These are phyloP conservation scores for Meriones psammophilus DNA, from an alignment of 2,797 vertebrate genomes.

Conservation along the genomic window DNA sequence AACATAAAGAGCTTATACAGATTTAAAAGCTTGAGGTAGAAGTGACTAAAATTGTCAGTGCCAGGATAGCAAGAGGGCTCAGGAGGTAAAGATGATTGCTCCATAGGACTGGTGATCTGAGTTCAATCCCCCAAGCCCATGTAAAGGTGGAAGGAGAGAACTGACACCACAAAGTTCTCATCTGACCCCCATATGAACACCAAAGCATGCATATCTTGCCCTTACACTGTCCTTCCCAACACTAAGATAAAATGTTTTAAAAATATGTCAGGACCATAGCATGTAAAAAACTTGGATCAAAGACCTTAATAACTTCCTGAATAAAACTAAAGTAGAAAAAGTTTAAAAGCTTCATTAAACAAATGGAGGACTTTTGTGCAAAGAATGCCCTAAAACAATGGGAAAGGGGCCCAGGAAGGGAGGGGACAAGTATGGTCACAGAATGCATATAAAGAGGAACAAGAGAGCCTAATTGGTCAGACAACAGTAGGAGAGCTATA, in stretches of 20 bases:
- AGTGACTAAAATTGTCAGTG: not conserved
- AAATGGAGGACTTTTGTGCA: slow-evolving; percentile 22
- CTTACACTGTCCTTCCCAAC: not conserved
- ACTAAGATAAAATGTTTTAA: not conserved
- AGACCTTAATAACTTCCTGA: not conserved
- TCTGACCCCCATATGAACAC: not conserved
- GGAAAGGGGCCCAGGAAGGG: not conserved
- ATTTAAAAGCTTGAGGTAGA: not conserved
- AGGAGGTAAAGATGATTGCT: not conserved
- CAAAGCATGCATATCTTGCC: not conserved
- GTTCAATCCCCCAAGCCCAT: not conserved
- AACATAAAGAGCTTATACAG: not conserved
- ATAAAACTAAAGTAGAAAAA: not conserved
- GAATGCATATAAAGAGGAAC: not conserved
- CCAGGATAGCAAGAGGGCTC: not conserved
- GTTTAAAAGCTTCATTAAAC: not conserved
- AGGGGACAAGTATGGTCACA: no score
- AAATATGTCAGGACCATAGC: not conserved
- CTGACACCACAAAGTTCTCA: not conserved
- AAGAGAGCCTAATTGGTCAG: no score
- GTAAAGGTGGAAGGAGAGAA: not conserved
- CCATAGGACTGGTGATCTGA: not conserved
- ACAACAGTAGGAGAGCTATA: not conserved
- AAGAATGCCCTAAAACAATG: not conserved
- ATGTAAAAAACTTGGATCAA: not conserved